Conservation (phyloP, 2,797 vertebrate species). For the Antennarius maculatus region DNA sequence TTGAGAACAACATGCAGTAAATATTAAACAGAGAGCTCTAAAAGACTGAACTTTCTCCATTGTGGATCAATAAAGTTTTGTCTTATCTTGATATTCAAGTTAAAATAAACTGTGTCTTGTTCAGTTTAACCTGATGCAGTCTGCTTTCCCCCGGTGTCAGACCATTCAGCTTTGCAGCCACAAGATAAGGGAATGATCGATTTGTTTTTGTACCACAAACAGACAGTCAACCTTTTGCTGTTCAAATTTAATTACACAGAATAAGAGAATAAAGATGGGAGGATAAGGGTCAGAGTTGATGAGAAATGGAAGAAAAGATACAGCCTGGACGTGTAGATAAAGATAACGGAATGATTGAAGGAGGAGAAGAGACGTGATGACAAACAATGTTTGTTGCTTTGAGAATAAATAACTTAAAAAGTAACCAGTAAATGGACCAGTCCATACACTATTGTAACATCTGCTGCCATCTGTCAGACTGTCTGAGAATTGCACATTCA, state of each 20-base stretch:
- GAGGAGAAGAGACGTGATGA: neutral
- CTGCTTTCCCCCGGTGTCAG: conserved; percentile 9
- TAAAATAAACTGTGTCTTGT: conserved; percentile 4
- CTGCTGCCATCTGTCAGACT: conserved; percentile 73
- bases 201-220: conserved; percentile 67
- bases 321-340: conserved; percentile 12
- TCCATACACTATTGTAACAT: conserved; percentile 16
- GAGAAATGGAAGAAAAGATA: conserved; percentile 28
- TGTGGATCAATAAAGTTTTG: neutral
- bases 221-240: conserved; percentile 63
- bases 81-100: conserved; percentile 3
- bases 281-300: conserved; percentile 30
- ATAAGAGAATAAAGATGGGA: conserved; percentile 38
- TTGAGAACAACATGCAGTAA: neutral
- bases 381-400: neutral
- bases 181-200: conserved; percentile 73
- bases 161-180: conserved; percentile 21
- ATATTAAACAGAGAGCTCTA: neutral
- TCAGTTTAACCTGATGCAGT: conserved; percentile 17
- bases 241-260: conserved; percentile 70
- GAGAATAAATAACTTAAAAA: neutral
- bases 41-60: neutral
- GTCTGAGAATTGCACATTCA: conserved; percentile 12
- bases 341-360: conserved; percentile 17
- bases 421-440: neutral